phyloP scores from a whole-genome alignment of 92 coral and sea anemone genomes.

The Phenganax subtilis region DNA sequence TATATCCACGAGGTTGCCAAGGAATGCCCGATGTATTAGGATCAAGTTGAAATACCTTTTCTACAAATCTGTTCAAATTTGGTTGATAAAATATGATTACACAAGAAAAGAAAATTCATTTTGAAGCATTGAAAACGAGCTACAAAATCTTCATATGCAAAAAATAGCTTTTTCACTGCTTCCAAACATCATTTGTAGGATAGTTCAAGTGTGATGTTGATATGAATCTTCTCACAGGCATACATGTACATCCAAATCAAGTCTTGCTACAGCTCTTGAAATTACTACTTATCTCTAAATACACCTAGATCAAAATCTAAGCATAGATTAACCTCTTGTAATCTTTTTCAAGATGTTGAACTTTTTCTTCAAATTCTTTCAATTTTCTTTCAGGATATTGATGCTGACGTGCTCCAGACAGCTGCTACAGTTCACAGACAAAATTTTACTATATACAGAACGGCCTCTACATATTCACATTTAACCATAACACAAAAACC shows the following conservation, averaged over 20 bases:
- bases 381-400: slow-evolving; percentile 79
- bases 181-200: too few relatives aligned
- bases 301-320: background rate
- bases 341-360: slow-evolving; percentile 69
- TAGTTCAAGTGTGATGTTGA: too few relatives aligned
- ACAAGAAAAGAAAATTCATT: too few relatives aligned
- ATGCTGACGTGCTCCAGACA: slow-evolving; percentile 88
- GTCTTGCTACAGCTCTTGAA: too few relatives aligned
- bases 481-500: background rate
- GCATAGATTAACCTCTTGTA: slow-evolving; percentile 59
- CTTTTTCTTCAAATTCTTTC: slow-evolving; percentile 76
- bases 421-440: slow-evolving; percentile 51
- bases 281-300: too few relatives aligned
- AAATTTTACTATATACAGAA: background rate
- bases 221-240: too few relatives aligned
- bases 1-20: slow-evolving; percentile 90
- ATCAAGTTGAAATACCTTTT: slow-evolving; percentile 69
- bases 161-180: too few relatives aligned
- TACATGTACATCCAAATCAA: too few relatives aligned
- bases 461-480: background rate
- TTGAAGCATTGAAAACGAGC: background rate
- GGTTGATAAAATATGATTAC: background rate
- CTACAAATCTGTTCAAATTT: slow-evolving; percentile 57
- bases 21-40: slow-evolving; percentile 82
- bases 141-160: background rate